phyloP scores from a whole-genome alignment of 2,888 invertebrate species.

The Cancer borealis region DNA sequence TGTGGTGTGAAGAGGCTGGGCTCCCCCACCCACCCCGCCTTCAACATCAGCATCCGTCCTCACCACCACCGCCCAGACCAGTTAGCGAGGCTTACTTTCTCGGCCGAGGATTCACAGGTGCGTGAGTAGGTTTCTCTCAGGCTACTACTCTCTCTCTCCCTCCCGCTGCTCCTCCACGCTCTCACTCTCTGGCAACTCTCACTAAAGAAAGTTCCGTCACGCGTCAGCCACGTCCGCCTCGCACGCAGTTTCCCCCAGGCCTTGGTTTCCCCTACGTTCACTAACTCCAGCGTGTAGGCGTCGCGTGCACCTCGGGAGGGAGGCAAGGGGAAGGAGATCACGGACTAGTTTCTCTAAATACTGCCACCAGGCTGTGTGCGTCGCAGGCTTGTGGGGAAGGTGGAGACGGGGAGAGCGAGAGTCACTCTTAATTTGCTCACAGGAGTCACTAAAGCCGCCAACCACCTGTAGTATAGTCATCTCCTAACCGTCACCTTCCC shows the following conservation, averaged over 20 bases:
- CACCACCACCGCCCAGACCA: neutral
- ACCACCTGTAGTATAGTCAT: neutral
- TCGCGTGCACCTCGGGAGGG: slow-evolving; percentile 15
- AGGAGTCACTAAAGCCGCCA: neutral
- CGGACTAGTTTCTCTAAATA: neutral
- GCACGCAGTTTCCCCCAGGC: slow-evolving; percentile 33
- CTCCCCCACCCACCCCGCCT: neutral
- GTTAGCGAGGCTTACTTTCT: slow-evolving; percentile 41
- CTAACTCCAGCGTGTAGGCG: slow-evolving; percentile 29
- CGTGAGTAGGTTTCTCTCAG: slow-evolving; percentile 33
- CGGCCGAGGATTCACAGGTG: slow-evolving; percentile 24
- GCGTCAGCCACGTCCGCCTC: slow-evolving; percentile 11
- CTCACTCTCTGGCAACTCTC: slow-evolving; percentile 46
- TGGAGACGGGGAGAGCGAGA: slow-evolving; percentile 16
- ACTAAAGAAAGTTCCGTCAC: slow-evolving; percentile 41
- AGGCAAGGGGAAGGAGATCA: slow-evolving; percentile 18
- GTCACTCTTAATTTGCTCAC: slow-evolving; percentile 10
- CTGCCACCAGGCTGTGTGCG: slow-evolving; percentile 17
- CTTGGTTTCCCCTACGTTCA: neutral
- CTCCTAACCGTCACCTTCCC: neutral
- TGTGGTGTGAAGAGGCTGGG: neutral
- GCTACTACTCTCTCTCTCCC: slow-evolving; percentile 39
- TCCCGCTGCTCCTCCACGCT: neutral
- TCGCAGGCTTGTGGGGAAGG: neutral
- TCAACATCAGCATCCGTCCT: neutral